Evolutionary conservation across 2,113 vertebrate species (phyloP), one percentile per base, ranked within the genome.

Genomic region (Nesogale talazaci): DNA sequence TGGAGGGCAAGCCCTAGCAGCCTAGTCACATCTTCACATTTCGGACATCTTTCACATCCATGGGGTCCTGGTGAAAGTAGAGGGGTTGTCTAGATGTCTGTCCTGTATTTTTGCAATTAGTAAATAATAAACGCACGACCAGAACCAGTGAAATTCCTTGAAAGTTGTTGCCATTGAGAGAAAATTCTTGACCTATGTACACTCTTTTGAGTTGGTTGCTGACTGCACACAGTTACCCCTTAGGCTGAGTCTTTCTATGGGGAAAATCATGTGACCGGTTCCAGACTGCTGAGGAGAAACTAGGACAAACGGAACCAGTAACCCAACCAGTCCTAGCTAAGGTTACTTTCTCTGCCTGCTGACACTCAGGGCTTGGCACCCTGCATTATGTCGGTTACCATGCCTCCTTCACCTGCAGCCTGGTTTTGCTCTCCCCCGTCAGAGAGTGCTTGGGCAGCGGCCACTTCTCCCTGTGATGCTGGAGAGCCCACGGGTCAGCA

Each of bases 141-240:
- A 8, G 81, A 88, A 84, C 46, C 29, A 86, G 2, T 57, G 31
- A 36, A n/a, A 27, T 92, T 94, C 14, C 38, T 89, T 75, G 42
- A 82, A 11, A 61, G 57, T 52, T 91, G 27, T 83, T 86, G 23
- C 84, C 15, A 89, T 90, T 94, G 72, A 77, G 76, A 92, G 79
- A 75, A 63, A 93, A 72, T 52, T 69, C 27, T 88, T 93, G 84
- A 91, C 63, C 84, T 85, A 12, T 52, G 9, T 52, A 52, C 46
- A 52, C 46, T 52, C 42, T n/a, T n/a, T n/a, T 46, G 42, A 46
- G 5, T 46, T 46, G 42, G 42, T 46, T 46, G 42, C 42, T 46
- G 56, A 72, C 15, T 1, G 17, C 34, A 61, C 38, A 84, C 11
- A 86, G 77, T 77, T 91, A 40, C 38, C 85, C 15, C 34, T 80